These are phyloP conservation scores for Chrysolina oricalcia DNA, from an alignment of 2,888 invertebrate species.

Conservation along the genomic window DNA sequence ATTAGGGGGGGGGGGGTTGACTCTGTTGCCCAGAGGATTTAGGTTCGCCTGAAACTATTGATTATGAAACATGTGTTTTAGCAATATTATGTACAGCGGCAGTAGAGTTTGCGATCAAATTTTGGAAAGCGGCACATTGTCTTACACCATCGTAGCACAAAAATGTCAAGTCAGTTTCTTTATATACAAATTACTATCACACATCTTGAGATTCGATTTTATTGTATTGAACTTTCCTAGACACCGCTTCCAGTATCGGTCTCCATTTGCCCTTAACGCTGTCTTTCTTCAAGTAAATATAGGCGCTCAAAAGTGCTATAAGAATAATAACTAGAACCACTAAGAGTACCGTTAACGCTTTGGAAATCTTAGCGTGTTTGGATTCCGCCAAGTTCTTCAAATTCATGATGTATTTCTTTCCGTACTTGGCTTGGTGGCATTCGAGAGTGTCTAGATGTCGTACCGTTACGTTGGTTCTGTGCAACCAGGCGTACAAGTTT, in stretches of 20 bases:
- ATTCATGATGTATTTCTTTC: slow-evolving; percentile 63
- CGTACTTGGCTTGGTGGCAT: slow-evolving; percentile 71
- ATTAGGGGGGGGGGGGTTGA: no score
- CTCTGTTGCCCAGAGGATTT: no score
- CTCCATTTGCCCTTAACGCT: slow-evolving; percentile 75
- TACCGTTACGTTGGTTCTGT: slow-evolving; percentile 76
- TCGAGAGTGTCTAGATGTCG: slow-evolving; percentile 74
- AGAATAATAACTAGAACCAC: slow-evolving; percentile 75
- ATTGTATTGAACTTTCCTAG: slow-evolving; percentile 83
- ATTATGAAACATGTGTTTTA: no score
- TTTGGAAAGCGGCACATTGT: background rate
- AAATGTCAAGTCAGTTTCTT: background rate
- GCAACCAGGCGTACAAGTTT: slow-evolving; percentile 78
- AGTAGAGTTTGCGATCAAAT: no score
- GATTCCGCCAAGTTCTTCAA: slow-evolving; percentile 65
- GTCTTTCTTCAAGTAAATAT: slow-evolving; percentile 78
- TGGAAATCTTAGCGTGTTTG: slow-evolving; percentile 66
- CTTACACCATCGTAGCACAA: background rate
- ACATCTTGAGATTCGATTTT: slow-evolving; percentile 75
- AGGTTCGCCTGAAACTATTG: no score
- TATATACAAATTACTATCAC: slow-evolving; percentile 25
- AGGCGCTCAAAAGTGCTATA: slow-evolving; percentile 74
- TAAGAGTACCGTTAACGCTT: slow-evolving; percentile 72
- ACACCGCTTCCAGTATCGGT: slow-evolving; percentile 78
- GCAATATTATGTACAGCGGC: no score